A percentile compares a stretch with the other conserved stretches of the same genome.
Evolutionary conservation across 2,797 vertebrate species (phyloP).

Genomic region (Lacerta viridis): DNA sequence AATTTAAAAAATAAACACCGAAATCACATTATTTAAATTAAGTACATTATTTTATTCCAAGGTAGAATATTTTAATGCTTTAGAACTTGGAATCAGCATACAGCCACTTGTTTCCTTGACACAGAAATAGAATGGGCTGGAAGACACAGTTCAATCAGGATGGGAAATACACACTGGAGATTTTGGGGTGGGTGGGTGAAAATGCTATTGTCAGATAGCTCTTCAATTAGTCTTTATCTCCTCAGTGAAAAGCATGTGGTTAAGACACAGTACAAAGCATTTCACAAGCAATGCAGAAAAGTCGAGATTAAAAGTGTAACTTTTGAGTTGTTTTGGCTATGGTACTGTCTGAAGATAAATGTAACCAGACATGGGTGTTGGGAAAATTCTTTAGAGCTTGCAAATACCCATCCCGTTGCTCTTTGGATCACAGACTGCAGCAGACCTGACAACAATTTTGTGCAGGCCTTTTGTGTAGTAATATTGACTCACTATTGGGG

Average conservation of each 20-base stretch:
- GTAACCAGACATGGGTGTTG: not conserved
- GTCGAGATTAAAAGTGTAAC: not conserved
- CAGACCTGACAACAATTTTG: fast-evolving
- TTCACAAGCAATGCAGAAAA: not conserved
- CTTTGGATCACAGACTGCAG: fast-evolving
- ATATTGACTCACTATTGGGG: no score
- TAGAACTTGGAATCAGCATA: not conserved
- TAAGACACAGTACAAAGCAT: not conserved
- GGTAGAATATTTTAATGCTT: conserved; percentile 1
- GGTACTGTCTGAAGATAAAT: conserved; percentile 16
- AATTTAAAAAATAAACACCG: not conserved
- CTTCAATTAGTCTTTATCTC: not conserved
- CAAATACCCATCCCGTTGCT: not conserved
- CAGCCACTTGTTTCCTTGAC: not conserved
- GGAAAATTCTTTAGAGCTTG: fast-evolving
- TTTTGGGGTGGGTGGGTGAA: not conserved
- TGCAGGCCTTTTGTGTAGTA: not conserved
- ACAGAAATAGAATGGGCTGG: conserved; percentile 4
- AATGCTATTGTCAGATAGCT: not conserved
- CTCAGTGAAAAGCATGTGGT: not conserved
- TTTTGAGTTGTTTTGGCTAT: conserved; percentile 31
- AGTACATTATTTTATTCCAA: not conserved
- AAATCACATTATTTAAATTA: not conserved
- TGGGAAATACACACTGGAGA: not conserved
- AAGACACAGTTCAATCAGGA: conserved; percentile 1